These are phyloP conservation scores for Metacarcinus magister DNA, from an alignment of 2,888 invertebrate genomes.

Conservation along the genomic window DNA sequence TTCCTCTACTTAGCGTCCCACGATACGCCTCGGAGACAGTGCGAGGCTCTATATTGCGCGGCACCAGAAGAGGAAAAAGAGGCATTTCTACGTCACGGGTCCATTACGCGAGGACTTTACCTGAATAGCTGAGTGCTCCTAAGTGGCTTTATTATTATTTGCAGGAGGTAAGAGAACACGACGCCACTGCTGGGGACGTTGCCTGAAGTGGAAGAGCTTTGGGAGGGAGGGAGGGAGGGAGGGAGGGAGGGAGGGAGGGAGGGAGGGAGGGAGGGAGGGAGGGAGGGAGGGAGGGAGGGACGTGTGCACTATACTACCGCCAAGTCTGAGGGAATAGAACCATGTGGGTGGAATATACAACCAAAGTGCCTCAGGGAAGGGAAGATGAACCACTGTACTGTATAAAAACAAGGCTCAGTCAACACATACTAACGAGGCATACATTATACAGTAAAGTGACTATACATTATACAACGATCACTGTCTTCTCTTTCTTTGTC, in stretches of 20 bases:
- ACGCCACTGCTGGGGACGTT: background rate
- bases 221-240: background rate
- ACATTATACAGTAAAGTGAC: no score
- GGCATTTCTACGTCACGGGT: background rate
- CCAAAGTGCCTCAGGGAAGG: no score
- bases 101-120: constrained; percentile 20
- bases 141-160: constrained; percentile 36
- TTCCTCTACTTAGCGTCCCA: background rate
- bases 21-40: background rate
- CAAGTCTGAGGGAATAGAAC: no score
- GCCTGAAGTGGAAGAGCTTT: background rate
- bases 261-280: background rate
- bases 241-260: background rate
- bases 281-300: background rate
- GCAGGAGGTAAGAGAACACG: background rate
- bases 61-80: background rate
- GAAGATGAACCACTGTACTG: no score
- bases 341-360: no score
- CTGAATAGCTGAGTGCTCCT: background rate
- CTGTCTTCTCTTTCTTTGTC: no score
- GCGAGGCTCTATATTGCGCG: background rate
- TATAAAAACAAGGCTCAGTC: no score
- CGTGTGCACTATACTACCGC: no score
- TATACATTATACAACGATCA: no score
- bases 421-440: no score